Conservation (phyloP, 2,113 vertebrate species). For the Trinectes maculatus region DNA sequence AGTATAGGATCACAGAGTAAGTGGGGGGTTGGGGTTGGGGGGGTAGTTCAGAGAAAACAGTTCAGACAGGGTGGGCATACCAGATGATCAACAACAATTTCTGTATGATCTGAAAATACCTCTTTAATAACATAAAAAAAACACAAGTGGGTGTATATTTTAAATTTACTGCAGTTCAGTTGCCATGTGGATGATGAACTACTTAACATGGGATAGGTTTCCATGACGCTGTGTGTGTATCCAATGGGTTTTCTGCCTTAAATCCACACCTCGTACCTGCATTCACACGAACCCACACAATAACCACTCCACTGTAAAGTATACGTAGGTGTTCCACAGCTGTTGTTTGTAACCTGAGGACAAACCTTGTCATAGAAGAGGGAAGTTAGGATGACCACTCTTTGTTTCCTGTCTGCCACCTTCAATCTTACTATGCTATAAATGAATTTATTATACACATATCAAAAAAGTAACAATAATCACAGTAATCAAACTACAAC, state of each 20-base stretch:
- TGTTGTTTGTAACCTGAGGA: constrained; percentile 70
- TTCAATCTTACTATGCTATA: constrained; percentile 19
- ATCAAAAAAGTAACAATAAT: background rate
- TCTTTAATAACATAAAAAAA: constrained; percentile 8
- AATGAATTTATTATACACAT: background rate
- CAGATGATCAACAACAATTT: constrained; percentile 39
- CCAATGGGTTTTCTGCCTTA: constrained; percentile 13
- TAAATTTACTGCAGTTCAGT: background rate
- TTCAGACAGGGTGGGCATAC: constrained; percentile 50
- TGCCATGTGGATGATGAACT: background rate
- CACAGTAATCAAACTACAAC: background rate
- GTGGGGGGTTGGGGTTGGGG: constrained; percentile 49
- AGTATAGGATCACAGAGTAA: constrained; percentile 74
- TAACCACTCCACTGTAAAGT: constrained; percentile 49
- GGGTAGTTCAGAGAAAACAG: constrained; percentile 53
- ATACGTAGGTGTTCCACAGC: constrained; percentile 68
- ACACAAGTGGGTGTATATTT: background rate
- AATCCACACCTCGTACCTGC: constrained; percentile 24
- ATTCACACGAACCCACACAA: constrained; percentile 44
- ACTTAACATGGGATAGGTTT: constrained; percentile 21
- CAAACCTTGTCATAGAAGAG: constrained; percentile 44
- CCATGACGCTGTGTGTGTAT: constrained; percentile 15
- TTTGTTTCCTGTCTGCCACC: constrained; percentile 56
- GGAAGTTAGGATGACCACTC: constrained; percentile 53
- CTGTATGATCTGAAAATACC: constrained; percentile 22